Percentiles rank a stretch among this genome's conserved stretches.
phyloP scores from a whole-genome alignment of 92 coral and sea anemone genomes.

The Nematostella vectensis region DNA sequence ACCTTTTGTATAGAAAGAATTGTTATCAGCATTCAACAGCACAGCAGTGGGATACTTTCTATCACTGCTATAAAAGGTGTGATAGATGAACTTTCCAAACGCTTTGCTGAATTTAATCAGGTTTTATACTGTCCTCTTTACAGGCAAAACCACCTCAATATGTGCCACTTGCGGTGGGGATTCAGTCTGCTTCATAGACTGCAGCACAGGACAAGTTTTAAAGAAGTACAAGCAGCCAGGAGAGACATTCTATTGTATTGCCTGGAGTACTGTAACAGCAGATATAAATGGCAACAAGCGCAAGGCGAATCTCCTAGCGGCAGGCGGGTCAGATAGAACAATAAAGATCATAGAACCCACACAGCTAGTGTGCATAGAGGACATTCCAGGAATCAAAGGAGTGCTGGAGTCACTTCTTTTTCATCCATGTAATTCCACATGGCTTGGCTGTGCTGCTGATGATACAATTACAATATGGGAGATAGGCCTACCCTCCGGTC shows the following conservation, averaged over 20 bases:
- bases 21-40: too few relatives aligned
- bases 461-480: slow-evolving; percentile 80
- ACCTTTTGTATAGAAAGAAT: too few relatives aligned
- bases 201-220: slow-evolving; percentile 86
- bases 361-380: slow-evolving; percentile 94
- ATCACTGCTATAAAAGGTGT: too few relatives aligned
- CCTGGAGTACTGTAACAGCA: slow-evolving; percentile 86
- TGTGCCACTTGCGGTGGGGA: slow-evolving; percentile 99
- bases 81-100: too few relatives aligned
- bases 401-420: slow-evolving; percentile 72
- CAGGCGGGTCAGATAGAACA: slow-evolving; percentile 82
- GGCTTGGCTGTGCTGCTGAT: slow-evolving; percentile 92
- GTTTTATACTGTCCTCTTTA: too few relatives aligned
- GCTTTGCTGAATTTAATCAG: too few relatives aligned
- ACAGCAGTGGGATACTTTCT: too few relatives aligned
- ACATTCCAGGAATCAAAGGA: slow-evolving; percentile 80
- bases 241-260: slow-evolving; percentile 91
- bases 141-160: slow-evolving; percentile 75
- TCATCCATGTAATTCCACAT: slow-evolving; percentile 85
- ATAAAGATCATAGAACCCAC: slow-evolving; percentile 91
- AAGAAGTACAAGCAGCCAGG: slow-evolving; percentile 98
- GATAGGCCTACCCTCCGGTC: slow-evolving; percentile 63
- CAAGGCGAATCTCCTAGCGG: slow-evolving; percentile 77
- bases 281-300: slow-evolving; percentile 54
- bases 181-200: slow-evolving; percentile 95